Evolutionary conservation across 2,888 invertebrate species (phyloP).

Genomic region (Parthenolecanium corni): DNA sequence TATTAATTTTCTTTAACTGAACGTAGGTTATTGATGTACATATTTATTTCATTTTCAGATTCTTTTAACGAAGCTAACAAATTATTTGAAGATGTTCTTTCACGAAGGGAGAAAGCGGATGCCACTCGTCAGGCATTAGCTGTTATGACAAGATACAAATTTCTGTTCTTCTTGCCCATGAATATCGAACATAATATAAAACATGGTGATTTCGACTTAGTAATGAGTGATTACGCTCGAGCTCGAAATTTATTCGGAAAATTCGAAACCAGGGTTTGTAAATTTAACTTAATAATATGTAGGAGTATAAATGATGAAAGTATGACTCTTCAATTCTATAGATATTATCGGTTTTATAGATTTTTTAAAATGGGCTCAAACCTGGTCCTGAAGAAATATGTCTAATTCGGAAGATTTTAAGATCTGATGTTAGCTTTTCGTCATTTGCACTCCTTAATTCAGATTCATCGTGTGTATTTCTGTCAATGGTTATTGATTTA

Average conservation of each 20-base stretch:
- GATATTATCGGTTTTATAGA: no score
- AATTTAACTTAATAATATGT: constrained; percentile 51
- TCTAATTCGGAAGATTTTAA: not conserved
- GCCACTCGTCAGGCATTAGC: constrained; percentile 88
- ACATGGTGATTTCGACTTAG: constrained; percentile 89
- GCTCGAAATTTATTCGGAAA: constrained; percentile 92
- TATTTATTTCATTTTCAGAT: constrained; percentile 44
- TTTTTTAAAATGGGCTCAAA: no score
- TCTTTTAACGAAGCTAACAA: constrained; percentile 85
- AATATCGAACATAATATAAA: constrained; percentile 87
- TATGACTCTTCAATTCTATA: no score
- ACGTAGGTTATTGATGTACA: constrained; percentile 3
- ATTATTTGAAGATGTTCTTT: constrained; percentile 82
- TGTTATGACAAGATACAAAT: constrained; percentile 83
- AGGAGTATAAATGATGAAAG: no score
- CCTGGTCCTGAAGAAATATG: constrained; percentile 65
- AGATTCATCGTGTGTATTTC: not conserved
- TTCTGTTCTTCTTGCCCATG: constrained; percentile 89
- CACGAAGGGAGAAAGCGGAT: constrained; percentile 88
- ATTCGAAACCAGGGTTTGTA: constrained; percentile 76
- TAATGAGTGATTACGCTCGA: constrained; percentile 93
- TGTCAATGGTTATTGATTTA: not conserved
- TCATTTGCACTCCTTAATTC: no score
- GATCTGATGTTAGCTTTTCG: no score
- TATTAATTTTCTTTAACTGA: not conserved